A percentile compares a stretch with the other conserved stretches of the same genome.
Conservation (phyloP, 2,113 vertebrate species). For the Pavo muticus region DNA sequence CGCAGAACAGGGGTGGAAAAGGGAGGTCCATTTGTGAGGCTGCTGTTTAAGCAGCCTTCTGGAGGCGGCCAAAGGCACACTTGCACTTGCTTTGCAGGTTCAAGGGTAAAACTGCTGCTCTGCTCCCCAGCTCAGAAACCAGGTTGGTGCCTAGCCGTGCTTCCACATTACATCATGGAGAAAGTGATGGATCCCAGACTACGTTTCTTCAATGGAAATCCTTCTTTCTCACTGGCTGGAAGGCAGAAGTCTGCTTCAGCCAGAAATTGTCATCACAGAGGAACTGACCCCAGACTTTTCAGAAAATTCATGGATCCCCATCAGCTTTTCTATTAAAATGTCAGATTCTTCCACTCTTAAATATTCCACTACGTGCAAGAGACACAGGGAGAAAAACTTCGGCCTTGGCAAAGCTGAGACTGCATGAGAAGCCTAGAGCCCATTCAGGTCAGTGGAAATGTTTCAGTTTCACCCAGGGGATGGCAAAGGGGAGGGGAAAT, state of each 20-base stretch:
- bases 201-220: not conserved
- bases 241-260: conserved; percentile 20
- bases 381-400: not conserved
- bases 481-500: not conserved
- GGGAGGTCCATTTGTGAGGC: not conserved
- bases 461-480: not conserved
- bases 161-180: not conserved
- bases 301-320: conserved; percentile 35
- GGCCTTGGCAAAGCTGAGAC: not conserved
- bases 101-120: not conserved
- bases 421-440: conserved; percentile 1
- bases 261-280: conserved; percentile 14
- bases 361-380: conserved; percentile 12
- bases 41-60: not conserved
- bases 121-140: not conserved
- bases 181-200: not conserved
- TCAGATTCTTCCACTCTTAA: conserved; percentile 27
- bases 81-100: not conserved
- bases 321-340: conserved; percentile 29
- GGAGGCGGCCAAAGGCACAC: not conserved
- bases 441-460: not conserved
- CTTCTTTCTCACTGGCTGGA: not conserved
- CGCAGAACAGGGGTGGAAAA: not conserved
- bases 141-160: not conserved
- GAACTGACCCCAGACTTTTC: conserved; percentile 31